phyloP scores from a whole-genome alignment of 92 coral and sea anemone species.

The Diadumene lineata region DNA sequence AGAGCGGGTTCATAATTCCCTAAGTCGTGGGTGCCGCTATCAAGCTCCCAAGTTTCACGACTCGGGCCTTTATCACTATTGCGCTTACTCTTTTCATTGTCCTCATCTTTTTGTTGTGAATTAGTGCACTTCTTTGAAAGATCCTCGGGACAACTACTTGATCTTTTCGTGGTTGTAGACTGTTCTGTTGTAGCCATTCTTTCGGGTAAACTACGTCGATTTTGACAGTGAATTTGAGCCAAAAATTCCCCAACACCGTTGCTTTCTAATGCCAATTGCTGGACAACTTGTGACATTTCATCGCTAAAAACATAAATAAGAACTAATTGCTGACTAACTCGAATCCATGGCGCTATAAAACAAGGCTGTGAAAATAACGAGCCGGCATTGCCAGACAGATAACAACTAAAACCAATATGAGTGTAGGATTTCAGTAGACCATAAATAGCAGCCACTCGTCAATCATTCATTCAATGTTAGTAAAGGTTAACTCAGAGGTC shows the following conservation, averaged over 20 bases:
- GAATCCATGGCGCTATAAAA: conserved; percentile 15
- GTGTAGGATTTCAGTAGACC: conserved; percentile 27
- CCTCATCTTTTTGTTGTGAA: conserved; percentile 19
- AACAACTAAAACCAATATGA: conserved; percentile 14
- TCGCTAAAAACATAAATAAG: conserved; percentile 58
- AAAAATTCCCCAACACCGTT: conserved; percentile 63
- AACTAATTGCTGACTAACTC: conserved; percentile 28
- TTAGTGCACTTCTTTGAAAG: conserved; percentile 19
- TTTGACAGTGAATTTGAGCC: conserved; percentile 53
- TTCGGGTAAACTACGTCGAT: conserved; percentile 36
- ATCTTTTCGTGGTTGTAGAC: conserved; percentile 28
- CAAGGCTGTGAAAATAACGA: not conserved
- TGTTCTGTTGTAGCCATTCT: conserved; percentile 38
- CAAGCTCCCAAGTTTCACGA: conserved; percentile 81
- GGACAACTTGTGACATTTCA: conserved; percentile 59
- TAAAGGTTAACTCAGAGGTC: conserved; percentile 38
- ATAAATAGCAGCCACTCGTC: conserved; percentile 35
- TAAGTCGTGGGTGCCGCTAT: conserved; percentile 80
- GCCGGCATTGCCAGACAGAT: conserved; percentile 36
- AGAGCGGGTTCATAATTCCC: conserved; percentile 65
- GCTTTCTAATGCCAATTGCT: conserved; percentile 63
- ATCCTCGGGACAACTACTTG: conserved; percentile 43
- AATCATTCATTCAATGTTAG: conserved; percentile 34
- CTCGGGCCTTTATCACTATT: conserved; percentile 59
- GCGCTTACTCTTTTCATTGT: conserved; percentile 33